Conservation (phyloP, 1,140 invertebrate species). For the Scylla paramamosain region DNA sequence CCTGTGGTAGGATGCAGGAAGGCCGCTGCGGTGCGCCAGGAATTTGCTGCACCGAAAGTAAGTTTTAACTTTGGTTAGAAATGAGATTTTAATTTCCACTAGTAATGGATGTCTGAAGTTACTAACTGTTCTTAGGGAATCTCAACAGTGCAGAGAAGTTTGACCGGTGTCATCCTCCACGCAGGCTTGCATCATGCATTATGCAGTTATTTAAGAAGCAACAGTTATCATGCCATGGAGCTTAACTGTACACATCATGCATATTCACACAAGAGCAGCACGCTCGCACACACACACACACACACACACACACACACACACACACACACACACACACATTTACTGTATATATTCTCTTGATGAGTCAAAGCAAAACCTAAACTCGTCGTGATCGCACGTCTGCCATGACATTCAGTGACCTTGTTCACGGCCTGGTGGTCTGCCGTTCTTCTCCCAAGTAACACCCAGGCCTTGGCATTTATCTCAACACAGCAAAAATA, state of each 20-base stretch:
- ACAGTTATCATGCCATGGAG: no score
- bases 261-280: no score
- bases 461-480: constrained; percentile 18
- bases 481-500: not conserved
- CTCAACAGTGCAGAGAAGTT: not conserved
- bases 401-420: not conserved
- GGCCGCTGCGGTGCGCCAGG: constrained; percentile 66
- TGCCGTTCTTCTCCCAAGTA: not conserved
- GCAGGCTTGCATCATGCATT: no score
- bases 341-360: not conserved
- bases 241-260: no score
- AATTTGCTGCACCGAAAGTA: constrained; percentile 74
- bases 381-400: not conserved
- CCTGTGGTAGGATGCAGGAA: constrained; percentile 60
- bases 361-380: not conserved
- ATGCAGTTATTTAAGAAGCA: no score
- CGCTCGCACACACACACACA: no score
- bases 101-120: not conserved
- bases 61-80: constrained; percentile 81
- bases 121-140: not conserved
- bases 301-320: no score
- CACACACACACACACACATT: no score
- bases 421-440: not conserved
- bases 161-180: no score
- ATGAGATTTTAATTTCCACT: not conserved